Evolutionary conservation across 2,113 vertebrate species (phyloP).

Genomic region (Hiodon alosoides): DNA sequence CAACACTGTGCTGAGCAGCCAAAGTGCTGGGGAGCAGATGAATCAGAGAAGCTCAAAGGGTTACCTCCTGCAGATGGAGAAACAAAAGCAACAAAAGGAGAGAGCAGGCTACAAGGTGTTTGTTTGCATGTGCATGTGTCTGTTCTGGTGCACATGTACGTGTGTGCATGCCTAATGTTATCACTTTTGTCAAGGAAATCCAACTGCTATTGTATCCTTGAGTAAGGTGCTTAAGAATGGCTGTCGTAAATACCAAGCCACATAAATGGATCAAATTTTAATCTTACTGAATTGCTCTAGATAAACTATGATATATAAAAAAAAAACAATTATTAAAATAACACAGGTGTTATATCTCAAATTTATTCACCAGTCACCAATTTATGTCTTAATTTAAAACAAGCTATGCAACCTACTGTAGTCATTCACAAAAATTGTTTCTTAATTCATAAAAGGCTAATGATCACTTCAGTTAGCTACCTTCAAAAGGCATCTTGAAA

Average conservation of each 20-base stretch:
- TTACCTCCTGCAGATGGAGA: constrained; percentile 61
- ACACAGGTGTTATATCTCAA: background rate
- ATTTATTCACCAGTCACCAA: background rate
- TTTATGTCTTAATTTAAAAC: background rate
- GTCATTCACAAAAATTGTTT: background rate
- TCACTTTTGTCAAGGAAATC: background rate
- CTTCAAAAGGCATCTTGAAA: background rate
- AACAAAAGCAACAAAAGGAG: constrained; percentile 50
- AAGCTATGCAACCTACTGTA: background rate
- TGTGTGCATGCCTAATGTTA: background rate
- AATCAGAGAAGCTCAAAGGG: constrained; percentile 58
- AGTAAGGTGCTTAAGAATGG: no score
- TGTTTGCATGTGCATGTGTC: constrained; percentile 13
- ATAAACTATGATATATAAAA: no score
- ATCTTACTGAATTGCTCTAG: background rate
- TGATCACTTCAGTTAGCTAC: background rate
- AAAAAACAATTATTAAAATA: background rate
- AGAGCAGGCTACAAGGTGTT: constrained; percentile 65
- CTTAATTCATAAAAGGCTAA: no score
- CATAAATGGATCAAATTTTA: background rate
- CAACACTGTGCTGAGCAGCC: constrained; percentile 27
- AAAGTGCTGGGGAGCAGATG: constrained; percentile 22
- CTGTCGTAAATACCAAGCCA: no score
- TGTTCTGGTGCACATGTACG: background rate
- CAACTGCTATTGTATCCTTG: no score